These are phyloP conservation scores for Nanger granti DNA, from an alignment of 2,113 vertebrate species.

Conservation along the genomic window DNA sequence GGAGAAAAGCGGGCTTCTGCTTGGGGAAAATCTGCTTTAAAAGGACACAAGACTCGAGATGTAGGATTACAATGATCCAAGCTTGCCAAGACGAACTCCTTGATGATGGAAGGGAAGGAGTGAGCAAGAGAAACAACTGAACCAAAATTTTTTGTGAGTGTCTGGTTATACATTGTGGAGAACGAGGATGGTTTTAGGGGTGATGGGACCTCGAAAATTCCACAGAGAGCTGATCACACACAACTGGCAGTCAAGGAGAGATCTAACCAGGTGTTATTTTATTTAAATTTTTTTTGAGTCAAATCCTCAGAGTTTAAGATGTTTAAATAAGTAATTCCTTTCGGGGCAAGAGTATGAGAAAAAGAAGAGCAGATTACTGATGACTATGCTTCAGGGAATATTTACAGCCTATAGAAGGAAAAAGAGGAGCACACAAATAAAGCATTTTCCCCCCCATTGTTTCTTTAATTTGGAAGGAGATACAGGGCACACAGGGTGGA, in stretches of 20 bases:
- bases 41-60: neutral
- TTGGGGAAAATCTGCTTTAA: neutral
- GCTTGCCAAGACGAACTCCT: neutral
- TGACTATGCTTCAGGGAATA: neutral
- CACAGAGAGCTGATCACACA: neutral
- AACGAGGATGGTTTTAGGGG: neutral
- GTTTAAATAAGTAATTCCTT: neutral
- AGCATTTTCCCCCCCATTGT: neutral
- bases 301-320: neutral
- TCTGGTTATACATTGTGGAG: neutral
- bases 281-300: neutral
- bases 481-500: neutral
- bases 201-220: neutral
- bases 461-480: conserved; percentile 47
- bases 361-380: neutral
- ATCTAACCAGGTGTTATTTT: neutral
- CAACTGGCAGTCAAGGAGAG: neutral
- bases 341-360: neutral
- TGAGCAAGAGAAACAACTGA: neutral
- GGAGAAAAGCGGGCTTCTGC: neutral
- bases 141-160: neutral
- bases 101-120: neutral
- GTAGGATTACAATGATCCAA: neutral
- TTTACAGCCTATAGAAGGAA: neutral
- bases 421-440: neutral